Conservation (phyloP, 2,797 vertebrate genomes). For the Streptopelia turtur region DNA sequence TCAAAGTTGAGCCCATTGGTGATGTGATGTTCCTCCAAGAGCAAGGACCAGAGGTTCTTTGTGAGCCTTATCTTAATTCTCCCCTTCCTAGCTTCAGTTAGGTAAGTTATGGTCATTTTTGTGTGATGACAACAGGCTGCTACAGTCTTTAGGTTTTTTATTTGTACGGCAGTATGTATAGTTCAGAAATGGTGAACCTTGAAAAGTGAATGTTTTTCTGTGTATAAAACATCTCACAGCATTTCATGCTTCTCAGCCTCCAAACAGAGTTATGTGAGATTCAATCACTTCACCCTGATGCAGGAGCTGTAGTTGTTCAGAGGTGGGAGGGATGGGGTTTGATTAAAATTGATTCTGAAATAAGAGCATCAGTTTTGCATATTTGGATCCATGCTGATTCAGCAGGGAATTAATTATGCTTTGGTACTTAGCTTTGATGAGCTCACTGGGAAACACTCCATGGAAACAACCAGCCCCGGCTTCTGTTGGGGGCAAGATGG, state of each 20-base stretch:
- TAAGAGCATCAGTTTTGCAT: neutral
- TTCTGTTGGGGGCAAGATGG: neutral
- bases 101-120: neutral
- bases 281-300: neutral
- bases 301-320: neutral
- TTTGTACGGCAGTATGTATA: neutral
- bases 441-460: neutral
- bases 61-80: neutral
- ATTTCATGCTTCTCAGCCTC: neutral
- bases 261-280: neutral
- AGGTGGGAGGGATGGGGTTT: neutral
- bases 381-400: neutral
- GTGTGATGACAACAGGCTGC: neutral
- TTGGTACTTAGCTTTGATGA: neutral
- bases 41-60: neutral
- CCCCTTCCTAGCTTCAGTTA: neutral
- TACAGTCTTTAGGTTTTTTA: neutral
- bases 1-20: neutral
- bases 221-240: neutral
- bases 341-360: conserved; percentile 1
- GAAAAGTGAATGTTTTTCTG: neutral
- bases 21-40: fast-evolving
- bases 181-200: neutral
- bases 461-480: neutral
- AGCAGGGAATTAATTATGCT: conserved; percentile 2